Evolutionary conservation across 2,888 invertebrate species (phyloP).

Genomic region (Macrophya alboannulata): DNA sequence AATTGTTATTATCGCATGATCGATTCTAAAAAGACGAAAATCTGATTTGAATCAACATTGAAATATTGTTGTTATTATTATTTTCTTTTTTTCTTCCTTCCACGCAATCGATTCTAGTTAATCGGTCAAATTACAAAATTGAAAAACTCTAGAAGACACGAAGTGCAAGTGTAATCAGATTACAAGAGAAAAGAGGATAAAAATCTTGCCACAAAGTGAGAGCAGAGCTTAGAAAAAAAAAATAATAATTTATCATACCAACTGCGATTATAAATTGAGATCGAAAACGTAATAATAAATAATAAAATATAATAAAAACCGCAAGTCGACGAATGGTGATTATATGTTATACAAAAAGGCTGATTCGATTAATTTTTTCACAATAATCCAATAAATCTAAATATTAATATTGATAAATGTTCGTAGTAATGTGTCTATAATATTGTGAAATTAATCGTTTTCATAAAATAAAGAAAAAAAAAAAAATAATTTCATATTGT

Average conservation of each 20-base stretch:
- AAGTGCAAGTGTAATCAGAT: not conserved
- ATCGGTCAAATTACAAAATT: not conserved
- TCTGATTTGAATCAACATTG: not conserved
- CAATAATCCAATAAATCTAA: not conserved
- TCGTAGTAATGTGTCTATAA: not conserved
- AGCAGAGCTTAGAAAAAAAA: not conserved
- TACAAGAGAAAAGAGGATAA: not conserved
- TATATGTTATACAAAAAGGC: conserved; percentile 7
- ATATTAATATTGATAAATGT: not conserved
- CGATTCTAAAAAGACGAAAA: not conserved
- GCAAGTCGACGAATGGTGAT: conserved; percentile 29
- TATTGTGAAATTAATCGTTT: not conserved
- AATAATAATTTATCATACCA: not conserved
- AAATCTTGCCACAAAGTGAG: not conserved
- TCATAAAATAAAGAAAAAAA: not conserved
- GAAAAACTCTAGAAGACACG: not conserved
- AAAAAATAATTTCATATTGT: not conserved
- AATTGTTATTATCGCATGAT: not conserved
- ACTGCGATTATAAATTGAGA: not conserved
- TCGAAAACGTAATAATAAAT: not conserved
- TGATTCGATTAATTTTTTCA: conserved; percentile 13
- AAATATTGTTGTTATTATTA: not conserved
- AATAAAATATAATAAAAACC: not conserved
- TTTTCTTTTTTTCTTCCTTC: not conserved
- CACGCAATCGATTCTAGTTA: not conserved